A percentile compares a stretch with the other conserved stretches of the same genome.
Evolutionary conservation across 1,140 invertebrate species (phyloP).

Genomic region (Drosophila pandora): DNA sequence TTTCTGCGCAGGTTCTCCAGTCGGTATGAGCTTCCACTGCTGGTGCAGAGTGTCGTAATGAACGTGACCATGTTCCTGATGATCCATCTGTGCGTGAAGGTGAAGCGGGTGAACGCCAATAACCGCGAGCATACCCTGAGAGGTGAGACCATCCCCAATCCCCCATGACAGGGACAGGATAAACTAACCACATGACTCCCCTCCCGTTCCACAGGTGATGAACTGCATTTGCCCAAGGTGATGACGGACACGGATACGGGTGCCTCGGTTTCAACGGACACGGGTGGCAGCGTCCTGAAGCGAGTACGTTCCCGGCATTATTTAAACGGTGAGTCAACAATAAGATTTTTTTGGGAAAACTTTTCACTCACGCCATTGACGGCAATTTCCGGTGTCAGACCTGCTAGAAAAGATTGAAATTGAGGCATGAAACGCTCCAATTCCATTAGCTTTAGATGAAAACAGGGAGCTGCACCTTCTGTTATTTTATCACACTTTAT

Average conservation of each 20-base stretch:
- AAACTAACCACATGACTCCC: conserved; percentile 5
- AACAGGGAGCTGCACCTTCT: conserved; percentile 21
- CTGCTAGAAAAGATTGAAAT: not conserved
- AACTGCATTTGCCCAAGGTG: conserved; percentile 80
- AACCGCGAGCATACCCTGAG: conserved; percentile 92
- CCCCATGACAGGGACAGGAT: not conserved
- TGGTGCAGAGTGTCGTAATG: conserved; percentile 99
- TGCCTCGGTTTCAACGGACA: conserved; percentile 69
- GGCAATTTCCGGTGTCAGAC: conserved; percentile 45
- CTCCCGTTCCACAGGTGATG: conserved; percentile 65
- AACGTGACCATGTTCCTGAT: conserved; percentile 97
- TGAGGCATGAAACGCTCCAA: conserved; percentile 11
- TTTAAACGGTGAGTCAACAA: conserved; percentile 71
- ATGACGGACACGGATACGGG: conserved; percentile 75
- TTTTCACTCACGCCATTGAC: conserved; percentile 45
- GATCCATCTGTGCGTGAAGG: conserved; percentile 96
- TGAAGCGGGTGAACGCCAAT: conserved; percentile 93
- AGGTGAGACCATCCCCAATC: conserved; percentile 86
- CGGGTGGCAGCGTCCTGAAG: conserved; percentile 61
- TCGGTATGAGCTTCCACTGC: conserved; percentile 96
- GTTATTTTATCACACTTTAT: conserved; percentile 47
- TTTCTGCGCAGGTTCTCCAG: conserved; percentile 96
- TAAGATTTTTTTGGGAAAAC: not conserved
- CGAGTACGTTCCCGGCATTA: conserved; percentile 79
- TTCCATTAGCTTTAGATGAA: conserved; percentile 15